Percentiles rank a stretch among this genome's conserved stretches.
Conservation (phyloP, 2,888 invertebrate species). For the Sphinx pinastri region DNA sequence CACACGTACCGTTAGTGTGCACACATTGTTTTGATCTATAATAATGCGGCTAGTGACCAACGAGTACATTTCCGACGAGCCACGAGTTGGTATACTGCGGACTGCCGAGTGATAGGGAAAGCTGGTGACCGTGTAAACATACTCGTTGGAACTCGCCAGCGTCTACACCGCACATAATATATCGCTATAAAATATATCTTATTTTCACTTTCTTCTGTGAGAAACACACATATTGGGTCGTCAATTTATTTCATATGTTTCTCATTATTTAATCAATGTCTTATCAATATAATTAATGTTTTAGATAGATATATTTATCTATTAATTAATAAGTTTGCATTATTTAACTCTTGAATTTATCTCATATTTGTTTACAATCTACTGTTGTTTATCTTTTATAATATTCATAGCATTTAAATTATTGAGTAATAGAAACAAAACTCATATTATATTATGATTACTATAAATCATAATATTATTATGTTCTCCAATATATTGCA, state of each 20-base stretch:
- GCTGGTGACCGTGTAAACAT: constrained; percentile 33
- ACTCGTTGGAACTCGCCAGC: background rate
- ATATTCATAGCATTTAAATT: background rate
- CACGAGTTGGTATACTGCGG: constrained; percentile 41
- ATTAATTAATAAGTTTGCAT: background rate
- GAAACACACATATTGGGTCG: background rate
- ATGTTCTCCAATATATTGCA: too few species aligned
- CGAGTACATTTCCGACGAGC: constrained; percentile 5
- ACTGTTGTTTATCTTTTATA: background rate
- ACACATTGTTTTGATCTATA: constrained; percentile 51
- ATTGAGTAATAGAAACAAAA: too few species aligned
- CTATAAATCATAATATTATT: too few species aligned
- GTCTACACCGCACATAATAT: background rate
- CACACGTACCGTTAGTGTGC: constrained; percentile 66
- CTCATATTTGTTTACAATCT: background rate
- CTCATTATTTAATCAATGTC: background rate
- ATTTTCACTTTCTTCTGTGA: constrained; percentile 16
- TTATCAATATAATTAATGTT: background rate
- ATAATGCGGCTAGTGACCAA: constrained; percentile 37
- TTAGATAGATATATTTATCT: background rate
- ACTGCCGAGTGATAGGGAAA: constrained; percentile 45
- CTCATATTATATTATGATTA: too few species aligned
- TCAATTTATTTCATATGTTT: background rate
- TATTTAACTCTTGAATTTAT: background rate
- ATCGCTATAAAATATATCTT: constrained; percentile 1